A percentile compares a stretch with the other conserved stretches of the same genome.
Conservation (phyloP, 1,140 invertebrate species). For the Drosophila orena region DNA sequence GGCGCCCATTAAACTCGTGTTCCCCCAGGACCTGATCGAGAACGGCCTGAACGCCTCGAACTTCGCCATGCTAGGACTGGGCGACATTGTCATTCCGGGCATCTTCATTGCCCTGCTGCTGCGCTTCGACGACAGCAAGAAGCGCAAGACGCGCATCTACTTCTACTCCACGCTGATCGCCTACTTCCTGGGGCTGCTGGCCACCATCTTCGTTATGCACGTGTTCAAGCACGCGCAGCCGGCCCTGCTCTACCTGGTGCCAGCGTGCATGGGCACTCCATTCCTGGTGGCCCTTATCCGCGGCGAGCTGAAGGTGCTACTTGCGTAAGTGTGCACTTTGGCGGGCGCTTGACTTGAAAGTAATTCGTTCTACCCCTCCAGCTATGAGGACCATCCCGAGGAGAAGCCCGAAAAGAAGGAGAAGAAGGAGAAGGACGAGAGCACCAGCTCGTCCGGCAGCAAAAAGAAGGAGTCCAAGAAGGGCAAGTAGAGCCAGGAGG, state of each 20-base stretch:
- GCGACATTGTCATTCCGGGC: slow-evolving; percentile 99
- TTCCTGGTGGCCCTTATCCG: slow-evolving; percentile 93
- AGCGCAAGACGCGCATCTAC: slow-evolving; percentile 94
- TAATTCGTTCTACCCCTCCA: slow-evolving; percentile 40
- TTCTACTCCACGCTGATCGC: slow-evolving; percentile 97
- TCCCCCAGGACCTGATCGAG: slow-evolving; percentile 98
- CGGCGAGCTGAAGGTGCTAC: slow-evolving; percentile 96
- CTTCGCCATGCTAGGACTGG: slow-evolving; percentile 99
- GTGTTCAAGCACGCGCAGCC: slow-evolving; percentile 99
- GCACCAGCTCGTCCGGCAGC: slow-evolving; percentile 49
- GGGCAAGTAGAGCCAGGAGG: slow-evolving; percentile 73
- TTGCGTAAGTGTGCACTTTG: slow-evolving; percentile 90
- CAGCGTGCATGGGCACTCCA: slow-evolving; percentile 96
- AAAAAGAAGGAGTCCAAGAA: slow-evolving; percentile 84
- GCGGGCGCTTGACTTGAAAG: too few relatives aligned
- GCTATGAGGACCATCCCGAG: slow-evolving; percentile 89
- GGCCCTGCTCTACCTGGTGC: slow-evolving; percentile 98
- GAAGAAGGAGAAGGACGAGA: slow-evolving; percentile 80
- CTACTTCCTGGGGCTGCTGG: slow-evolving; percentile 96
- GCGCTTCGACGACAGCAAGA: slow-evolving; percentile 97
- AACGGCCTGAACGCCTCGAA: slow-evolving; percentile 96
- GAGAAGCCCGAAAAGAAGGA: slow-evolving; percentile 85
- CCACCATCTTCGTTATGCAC: slow-evolving; percentile 99
- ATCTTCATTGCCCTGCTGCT: slow-evolving; percentile 99
- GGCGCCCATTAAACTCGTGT: slow-evolving; percentile 99